phyloP scores from a whole-genome alignment of 2,797 vertebrate genomes.

The Thamnophis elegans region DNA sequence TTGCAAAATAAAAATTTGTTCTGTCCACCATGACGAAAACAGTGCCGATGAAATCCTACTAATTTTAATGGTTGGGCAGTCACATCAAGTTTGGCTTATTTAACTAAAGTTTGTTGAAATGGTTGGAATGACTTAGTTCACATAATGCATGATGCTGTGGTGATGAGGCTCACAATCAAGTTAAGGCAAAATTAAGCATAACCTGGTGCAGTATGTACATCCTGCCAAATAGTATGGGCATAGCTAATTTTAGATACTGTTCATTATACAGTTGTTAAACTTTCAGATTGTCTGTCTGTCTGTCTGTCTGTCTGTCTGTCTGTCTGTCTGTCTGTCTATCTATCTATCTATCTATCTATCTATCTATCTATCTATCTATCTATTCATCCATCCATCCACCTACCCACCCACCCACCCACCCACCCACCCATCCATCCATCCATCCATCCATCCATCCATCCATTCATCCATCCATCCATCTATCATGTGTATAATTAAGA shows the following conservation, averaged over 20 bases:
- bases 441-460: too few relatives aligned
- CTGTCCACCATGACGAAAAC: background rate
- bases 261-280: background rate
- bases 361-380: too few relatives aligned
- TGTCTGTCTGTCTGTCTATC: too few relatives aligned
- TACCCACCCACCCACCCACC: too few relatives aligned
- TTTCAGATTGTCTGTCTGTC: background rate
- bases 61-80: background rate
- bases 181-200: background rate
- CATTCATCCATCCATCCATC: too few relatives aligned
- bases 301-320: too few relatives aligned
- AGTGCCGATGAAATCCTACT: background rate
- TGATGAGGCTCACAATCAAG: background rate
- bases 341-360: too few relatives aligned
- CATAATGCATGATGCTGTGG: background rate
- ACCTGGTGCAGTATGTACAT: background rate
- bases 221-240: background rate
- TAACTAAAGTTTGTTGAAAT: background rate
- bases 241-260: background rate
- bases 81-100: background rate
- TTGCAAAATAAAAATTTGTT: background rate
- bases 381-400: too few relatives aligned
- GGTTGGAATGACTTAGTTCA: background rate
- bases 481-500: background rate
- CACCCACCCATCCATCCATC: too few relatives aligned